Conservation (phyloP, 2,113 vertebrate genomes). For the Dolichallabes microphthalmus region DNA sequence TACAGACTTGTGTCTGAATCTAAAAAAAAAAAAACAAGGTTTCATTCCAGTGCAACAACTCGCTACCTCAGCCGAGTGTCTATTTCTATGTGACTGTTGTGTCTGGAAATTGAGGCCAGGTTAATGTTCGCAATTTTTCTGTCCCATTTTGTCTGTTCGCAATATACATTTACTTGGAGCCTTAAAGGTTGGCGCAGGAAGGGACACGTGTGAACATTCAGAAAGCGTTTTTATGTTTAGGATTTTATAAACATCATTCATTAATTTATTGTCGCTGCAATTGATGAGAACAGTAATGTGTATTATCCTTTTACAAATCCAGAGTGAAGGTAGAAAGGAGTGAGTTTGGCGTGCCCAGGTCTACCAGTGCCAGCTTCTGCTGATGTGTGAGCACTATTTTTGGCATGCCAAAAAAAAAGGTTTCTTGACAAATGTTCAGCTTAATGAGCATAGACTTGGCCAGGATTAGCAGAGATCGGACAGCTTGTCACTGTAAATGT, state of each 20-base stretch:
- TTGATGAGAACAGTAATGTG: background rate
- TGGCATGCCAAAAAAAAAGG: constrained; percentile 32
- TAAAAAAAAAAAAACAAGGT: background rate
- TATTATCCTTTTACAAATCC: background rate
- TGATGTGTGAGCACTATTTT: constrained; percentile 45
- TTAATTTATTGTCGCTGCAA: background rate
- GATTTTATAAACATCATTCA: background rate
- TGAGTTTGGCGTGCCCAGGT: constrained; percentile 16
- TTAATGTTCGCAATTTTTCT: background rate
- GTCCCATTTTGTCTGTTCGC: constrained; percentile 4
- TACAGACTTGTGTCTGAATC: background rate
- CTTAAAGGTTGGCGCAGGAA: background rate
- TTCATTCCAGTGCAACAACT: background rate
- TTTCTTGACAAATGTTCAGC: constrained; percentile 52
- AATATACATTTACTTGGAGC: background rate
- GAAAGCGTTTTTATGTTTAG: background rate
- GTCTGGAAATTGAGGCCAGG: constrained; percentile 27
- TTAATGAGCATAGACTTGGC: constrained; percentile 16
- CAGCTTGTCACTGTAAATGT: background rate
- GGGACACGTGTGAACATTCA: too few relatives aligned
- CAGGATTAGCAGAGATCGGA: background rate
- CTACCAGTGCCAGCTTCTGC: constrained; percentile 37
- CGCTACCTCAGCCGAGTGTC: background rate
- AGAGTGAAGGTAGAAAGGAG: background rate
- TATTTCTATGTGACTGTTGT: constrained; percentile 6